Conservation (phyloP, 2,888 invertebrate genomes). For the Yponomeuta cagnagella region DNA sequence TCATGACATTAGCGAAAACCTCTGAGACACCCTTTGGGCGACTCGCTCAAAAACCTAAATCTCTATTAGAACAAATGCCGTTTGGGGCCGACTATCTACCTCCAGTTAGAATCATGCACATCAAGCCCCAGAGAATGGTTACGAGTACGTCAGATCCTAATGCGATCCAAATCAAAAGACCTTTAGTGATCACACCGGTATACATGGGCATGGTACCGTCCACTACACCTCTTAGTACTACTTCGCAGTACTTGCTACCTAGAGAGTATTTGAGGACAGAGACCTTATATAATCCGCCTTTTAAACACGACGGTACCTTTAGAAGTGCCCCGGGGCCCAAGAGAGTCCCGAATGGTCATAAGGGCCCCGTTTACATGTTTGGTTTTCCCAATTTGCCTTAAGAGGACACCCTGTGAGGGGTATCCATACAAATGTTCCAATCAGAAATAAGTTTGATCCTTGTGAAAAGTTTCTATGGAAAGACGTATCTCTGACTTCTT, state of each 20-base stretch:
- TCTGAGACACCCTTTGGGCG: not conserved
- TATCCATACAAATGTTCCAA: not conserved
- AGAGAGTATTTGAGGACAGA: not conserved
- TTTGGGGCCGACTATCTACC: constrained; percentile 29
- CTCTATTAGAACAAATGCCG: no score
- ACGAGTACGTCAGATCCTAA: not conserved
- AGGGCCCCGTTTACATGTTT: not conserved
- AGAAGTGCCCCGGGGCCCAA: not conserved
- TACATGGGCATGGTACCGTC: not conserved
- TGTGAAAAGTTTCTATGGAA: no score
- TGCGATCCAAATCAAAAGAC: not conserved
- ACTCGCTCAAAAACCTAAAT: not conserved
- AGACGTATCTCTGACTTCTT: no score
- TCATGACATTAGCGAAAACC: constrained; percentile 7
- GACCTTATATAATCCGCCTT: not conserved
- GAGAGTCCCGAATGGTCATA: not conserved
- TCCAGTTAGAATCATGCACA: constrained; percentile 36
- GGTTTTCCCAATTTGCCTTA: not conserved
- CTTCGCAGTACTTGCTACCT: not conserved
- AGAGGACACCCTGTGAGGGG: not conserved
- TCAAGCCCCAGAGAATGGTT: constrained; percentile 29
- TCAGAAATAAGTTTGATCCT: no score
- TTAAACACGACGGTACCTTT: not conserved
- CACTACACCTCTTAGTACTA: not conserved
- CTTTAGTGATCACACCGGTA: constrained; percentile 1